Evolutionary conservation across 2,113 vertebrate species (phyloP).

Genomic region (Eubucco bourcierii): DNA sequence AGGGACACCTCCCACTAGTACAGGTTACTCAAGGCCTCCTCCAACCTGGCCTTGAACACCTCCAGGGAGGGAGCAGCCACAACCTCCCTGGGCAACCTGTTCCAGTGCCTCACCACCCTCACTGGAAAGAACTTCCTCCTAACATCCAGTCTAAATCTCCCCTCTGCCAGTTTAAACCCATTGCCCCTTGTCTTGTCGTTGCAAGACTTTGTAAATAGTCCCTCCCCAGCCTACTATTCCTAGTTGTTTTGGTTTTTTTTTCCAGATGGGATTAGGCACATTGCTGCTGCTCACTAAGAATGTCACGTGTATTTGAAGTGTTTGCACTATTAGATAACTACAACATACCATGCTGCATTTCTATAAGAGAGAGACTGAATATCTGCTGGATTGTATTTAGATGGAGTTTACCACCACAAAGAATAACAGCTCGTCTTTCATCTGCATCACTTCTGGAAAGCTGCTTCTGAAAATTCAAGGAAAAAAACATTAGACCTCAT

Average conservation of each 20-base stretch:
- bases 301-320: background rate
- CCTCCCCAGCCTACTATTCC: no score
- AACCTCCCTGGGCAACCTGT: no score
- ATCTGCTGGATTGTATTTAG: slow-evolving; percentile 83
- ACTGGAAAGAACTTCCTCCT: no score
- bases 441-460: slow-evolving; percentile 79
- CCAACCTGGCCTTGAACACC: no score
- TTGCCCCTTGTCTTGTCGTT: no score
- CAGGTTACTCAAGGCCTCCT: no score
- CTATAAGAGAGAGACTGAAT: slow-evolving; percentile 84
- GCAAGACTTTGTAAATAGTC: no score
- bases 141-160: no score
- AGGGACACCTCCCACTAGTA: no score
- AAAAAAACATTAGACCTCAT: background rate
- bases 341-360: slow-evolving; percentile 91
- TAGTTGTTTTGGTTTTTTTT: background rate
- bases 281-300: background rate
- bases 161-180: no score
- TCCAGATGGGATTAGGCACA: background rate
- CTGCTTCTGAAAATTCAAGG: slow-evolving; percentile 77
- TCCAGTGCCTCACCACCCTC: no score
- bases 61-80: no score
- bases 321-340: background rate
- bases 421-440: slow-evolving; percentile 83
- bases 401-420: slow-evolving; percentile 88